Evolutionary conservation across 2,797 vertebrate species (phyloP).

Genomic region (Protosalanx chinensis): DNA sequence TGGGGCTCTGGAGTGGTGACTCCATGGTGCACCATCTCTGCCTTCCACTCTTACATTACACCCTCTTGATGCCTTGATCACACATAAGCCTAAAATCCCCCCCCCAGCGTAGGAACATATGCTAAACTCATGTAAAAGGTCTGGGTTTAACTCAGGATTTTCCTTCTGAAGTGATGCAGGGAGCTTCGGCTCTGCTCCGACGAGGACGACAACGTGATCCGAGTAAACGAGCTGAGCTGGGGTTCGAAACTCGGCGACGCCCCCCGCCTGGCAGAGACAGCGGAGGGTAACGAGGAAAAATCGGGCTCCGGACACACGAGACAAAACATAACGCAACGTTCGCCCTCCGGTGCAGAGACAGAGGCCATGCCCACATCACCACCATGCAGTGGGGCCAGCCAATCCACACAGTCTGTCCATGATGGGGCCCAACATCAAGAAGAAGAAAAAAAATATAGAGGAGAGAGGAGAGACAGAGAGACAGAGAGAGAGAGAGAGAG

Average conservation of each 20-base stretch:
- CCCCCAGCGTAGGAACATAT: neutral
- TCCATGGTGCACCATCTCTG: neutral
- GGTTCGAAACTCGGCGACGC: constrained; percentile 25
- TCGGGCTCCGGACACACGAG: constrained; percentile 22
- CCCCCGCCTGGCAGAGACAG: constrained; percentile 50
- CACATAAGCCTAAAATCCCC: too few relatives aligned
- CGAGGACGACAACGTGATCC: neutral
- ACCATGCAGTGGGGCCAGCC: constrained; percentile 33
- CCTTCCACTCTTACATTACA: too few relatives aligned
- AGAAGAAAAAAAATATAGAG: constrained; percentile 36
- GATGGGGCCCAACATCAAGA: constrained; percentile 13
- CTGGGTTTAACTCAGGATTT: neutral
- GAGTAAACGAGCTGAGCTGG: constrained; percentile 19
- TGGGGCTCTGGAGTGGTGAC: neutral
- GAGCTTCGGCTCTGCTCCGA: neutral
- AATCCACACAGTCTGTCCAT: constrained; percentile 37
- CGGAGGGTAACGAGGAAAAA: constrained; percentile 20
- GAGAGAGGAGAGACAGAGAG: too few relatives aligned
- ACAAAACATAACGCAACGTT: constrained; percentile 6
- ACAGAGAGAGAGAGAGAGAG: too few relatives aligned
- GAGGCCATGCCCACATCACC: constrained; percentile 17
- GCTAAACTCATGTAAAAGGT: neutral
- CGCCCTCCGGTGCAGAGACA: constrained; percentile 10
- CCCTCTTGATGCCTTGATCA: too few relatives aligned
- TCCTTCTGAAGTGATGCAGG: neutral